phyloP scores from a whole-genome alignment of 2,113 vertebrate species.

The Brienomyrus brachyistius region DNA sequence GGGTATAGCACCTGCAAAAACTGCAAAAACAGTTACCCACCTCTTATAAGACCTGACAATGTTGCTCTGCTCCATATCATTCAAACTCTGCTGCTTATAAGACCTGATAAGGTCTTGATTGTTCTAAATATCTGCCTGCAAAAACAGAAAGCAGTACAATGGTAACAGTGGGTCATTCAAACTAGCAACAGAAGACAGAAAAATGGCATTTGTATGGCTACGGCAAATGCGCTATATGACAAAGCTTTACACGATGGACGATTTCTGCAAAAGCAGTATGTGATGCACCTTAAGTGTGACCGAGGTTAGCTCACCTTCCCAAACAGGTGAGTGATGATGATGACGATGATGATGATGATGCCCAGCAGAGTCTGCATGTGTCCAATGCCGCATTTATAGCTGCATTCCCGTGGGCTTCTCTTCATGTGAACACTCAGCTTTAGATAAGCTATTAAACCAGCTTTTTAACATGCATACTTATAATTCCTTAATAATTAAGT shows the following conservation, averaged over 20 bases:
- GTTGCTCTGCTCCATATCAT: no score
- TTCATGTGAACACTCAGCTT: not conserved
- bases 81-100: no score
- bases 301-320: slow-evolving; percentile 67
- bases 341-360: slow-evolving; percentile 81
- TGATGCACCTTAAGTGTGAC: not conserved
- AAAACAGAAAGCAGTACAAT: not conserved
- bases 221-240: not conserved
- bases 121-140: not conserved
- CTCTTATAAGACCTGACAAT: not conserved
- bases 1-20: not conserved
- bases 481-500: slow-evolving; percentile 22
- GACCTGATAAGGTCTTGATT: no score
- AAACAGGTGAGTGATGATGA: slow-evolving; percentile 84
- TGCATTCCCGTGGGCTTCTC: not conserved
- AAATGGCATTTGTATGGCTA: not conserved
- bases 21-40: no score
- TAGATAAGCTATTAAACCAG: slow-evolving; percentile 7
- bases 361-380: slow-evolving; percentile 80
- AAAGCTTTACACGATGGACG: not conserved
- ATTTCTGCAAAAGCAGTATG: not conserved
- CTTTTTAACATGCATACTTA: slow-evolving; percentile 9
- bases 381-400: not conserved
- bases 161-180: not conserved
- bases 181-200: not conserved